Evolutionary conservation across 2,797 vertebrate genomes (phyloP).

Genomic region (Molossus alvarezi): DNA sequence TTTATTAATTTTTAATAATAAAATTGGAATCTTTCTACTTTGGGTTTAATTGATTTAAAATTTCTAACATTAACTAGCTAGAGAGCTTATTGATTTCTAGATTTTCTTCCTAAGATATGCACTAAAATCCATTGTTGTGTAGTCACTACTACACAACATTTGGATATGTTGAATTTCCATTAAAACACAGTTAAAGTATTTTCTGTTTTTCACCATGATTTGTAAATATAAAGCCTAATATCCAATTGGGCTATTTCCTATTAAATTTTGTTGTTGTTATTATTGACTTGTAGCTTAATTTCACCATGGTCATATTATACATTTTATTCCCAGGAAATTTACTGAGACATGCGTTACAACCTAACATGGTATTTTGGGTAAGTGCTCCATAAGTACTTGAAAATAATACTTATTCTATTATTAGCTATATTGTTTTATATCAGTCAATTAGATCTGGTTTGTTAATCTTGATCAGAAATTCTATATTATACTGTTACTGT

Average conservation of each 20-base stretch:
- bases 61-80: conserved; percentile 2
- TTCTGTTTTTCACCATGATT: conserved; percentile 13
- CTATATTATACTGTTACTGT: neutral
- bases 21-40: neutral
- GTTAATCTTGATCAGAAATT: neutral
- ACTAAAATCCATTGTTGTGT: neutral
- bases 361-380: neutral
- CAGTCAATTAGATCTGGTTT: neutral
- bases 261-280: neutral
- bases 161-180: neutral
- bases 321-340: neutral
- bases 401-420: conserved; percentile 7
- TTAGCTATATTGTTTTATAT: neutral
- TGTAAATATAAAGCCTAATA: conserved; percentile 1
- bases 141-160: neutral
- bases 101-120: neutral
- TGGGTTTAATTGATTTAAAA: neutral
- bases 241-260: neutral
- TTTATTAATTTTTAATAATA: neutral
- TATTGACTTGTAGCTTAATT: conserved; percentile 12
- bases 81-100: neutral
- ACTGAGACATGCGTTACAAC: neutral
- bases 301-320: neutral
- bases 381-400: neutral
- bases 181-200: neutral